Evolutionary conservation across 2,888 invertebrate genomes (phyloP).

Genomic region (Heliconius ethilla): DNA sequence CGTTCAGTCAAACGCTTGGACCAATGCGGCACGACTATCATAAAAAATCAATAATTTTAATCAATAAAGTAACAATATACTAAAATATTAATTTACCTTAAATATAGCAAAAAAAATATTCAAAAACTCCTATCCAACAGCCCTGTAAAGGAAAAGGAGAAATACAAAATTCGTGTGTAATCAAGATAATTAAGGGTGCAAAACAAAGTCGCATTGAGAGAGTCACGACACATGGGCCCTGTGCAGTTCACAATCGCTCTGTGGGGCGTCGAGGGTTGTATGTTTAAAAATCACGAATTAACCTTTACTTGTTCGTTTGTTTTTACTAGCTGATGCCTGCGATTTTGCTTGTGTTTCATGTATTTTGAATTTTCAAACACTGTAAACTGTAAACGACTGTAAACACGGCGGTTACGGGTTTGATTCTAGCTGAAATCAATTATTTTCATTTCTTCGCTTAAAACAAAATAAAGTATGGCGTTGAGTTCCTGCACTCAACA

Average conservation of each 20-base stretch:
- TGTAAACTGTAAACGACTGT: neutral
- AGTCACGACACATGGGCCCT: slow-evolving; percentile 40
- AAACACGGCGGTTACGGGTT: neutral
- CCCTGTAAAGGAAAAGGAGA: slow-evolving; percentile 6
- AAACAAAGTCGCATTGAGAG: slow-evolving; percentile 67
- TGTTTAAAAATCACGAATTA: slow-evolving; percentile 18
- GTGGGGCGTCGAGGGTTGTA: slow-evolving; percentile 64
- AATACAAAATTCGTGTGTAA: slow-evolving; percentile 22
- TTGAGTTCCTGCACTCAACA: neutral
- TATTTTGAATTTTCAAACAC: neutral
- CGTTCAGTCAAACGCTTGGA: too few relatives aligned
- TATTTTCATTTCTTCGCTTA: neutral
- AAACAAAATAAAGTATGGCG: neutral
- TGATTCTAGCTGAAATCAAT: neutral
- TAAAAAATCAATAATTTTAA: too few relatives aligned
- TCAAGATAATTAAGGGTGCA: slow-evolving; percentile 72
- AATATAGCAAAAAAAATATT: neutral
- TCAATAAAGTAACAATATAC: neutral
- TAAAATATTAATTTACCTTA: neutral
- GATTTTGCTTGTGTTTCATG: neutral
- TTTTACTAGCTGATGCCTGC: neutral
- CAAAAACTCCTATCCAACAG: neutral
- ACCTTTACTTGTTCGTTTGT: slow-evolving; percentile 12
- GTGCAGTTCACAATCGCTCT: slow-evolving; percentile 54
- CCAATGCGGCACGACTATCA: too few relatives aligned